phyloP scores from a whole-genome alignment of 37 sponge, comb jelly and placozoan species.

The Eunapius fragilis region DNA sequence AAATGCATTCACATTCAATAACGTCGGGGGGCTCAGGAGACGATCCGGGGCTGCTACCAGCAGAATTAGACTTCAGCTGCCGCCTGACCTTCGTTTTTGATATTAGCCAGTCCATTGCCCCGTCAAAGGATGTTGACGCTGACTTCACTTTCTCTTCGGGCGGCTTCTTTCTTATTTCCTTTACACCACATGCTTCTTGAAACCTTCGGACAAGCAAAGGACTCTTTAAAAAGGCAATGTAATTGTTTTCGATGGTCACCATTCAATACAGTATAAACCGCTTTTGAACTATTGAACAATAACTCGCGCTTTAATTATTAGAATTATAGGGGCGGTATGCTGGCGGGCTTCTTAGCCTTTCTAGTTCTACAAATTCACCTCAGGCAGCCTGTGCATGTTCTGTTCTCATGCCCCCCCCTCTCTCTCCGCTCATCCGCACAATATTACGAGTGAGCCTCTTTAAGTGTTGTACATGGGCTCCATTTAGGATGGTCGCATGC shows the following conservation, averaged over 20 bases:
- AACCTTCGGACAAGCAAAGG: slow-evolving; percentile 61
- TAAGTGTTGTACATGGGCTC: neutral
- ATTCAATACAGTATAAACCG: neutral
- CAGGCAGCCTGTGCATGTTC: too few relatives aligned
- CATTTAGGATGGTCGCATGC: neutral
- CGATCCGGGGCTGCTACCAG: slow-evolving; percentile 10
- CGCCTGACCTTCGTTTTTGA: slow-evolving; percentile 2
- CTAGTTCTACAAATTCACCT: too few relatives aligned
- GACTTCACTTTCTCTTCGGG: neutral
- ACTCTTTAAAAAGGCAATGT: slow-evolving; percentile 41
- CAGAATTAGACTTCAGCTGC: slow-evolving; percentile 1
- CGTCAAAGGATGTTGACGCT: neutral
- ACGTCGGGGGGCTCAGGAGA: neutral
- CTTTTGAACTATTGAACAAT: too few relatives aligned
- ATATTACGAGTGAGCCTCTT: too few relatives aligned
- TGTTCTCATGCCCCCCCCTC: too few relatives aligned
- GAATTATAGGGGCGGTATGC: too few relatives aligned
- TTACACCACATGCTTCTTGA: slow-evolving; percentile 56
- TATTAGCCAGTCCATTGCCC: slow-evolving; percentile 7
- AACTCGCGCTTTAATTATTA: neutral
- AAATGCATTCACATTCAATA: slow-evolving; percentile 38
- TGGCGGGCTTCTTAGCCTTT: too few relatives aligned
- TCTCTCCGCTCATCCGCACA: too few relatives aligned
- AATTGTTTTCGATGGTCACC: neutral
- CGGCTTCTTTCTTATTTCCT: neutral